Base-by-base conservation (phyloP, 2,888 invertebrate genomes). In the Dynastes grantii region DNA sequence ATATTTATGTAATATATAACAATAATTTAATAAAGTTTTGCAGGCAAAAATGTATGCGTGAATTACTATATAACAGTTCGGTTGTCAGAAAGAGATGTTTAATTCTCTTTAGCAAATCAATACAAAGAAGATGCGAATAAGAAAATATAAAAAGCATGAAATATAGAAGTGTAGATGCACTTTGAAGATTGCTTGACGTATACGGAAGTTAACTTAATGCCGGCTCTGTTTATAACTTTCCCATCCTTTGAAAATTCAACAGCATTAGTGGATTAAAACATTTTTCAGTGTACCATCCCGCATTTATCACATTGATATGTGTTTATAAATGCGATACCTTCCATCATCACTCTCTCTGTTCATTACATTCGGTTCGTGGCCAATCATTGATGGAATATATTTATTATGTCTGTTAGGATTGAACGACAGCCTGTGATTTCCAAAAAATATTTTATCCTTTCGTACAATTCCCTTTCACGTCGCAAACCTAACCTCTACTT, bases 221-320 rank as follows among this genome's bases (percentile, higher is more conserved):
- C 55, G n/a, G 55, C 0, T 55, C 55, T 55, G 6, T 6, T 55
- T 22, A 55, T 2, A n/a, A 53, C 53, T n/a, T n/a, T 22, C 4
- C 22, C 32, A 37, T 22, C 27, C 49, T 27, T 68, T 13, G 8
- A 51, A 51, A 2, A 9, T 51, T 51, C 29, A 49, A 22, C 13
- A 3, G 27, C 68, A 68, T 78, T 73, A 73, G 71, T 11, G 77
- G 71, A 73, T 77, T 77, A 77, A 77, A 77, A 73, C 63, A 77
- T 78, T 71, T 77, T 71, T 77, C 71, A 77, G 70, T 45, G 27
- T 61, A 13, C 63, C 78, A 13, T 64, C 37, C 27, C 27, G 53
- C 68, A 78, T 77, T 70, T 77, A 77, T 70, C 71, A 71, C 64
- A 49, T 73, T 61, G 78, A 78, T 78, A 64, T 78, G 49, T 71